Conservation (phyloP, 2,113 vertebrate genomes). For the Strix aluco region DNA sequence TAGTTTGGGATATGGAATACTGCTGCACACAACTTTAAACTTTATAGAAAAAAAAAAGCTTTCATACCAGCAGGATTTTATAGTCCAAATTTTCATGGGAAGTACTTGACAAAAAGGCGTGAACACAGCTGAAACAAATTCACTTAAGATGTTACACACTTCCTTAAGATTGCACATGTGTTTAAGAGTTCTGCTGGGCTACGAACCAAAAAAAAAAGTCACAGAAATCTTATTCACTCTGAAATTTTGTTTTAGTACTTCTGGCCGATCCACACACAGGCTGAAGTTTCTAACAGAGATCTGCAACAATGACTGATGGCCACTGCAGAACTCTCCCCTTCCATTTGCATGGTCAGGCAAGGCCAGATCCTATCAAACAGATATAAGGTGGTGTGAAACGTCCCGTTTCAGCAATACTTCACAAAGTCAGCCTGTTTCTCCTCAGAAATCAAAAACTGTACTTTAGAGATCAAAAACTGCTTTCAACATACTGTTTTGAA, state of each 20-base stretch:
- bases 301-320: background rate
- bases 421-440: background rate
- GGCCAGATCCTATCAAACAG: background rate
- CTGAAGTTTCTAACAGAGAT: background rate
- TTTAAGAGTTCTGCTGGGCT: background rate
- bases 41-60: background rate
- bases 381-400: background rate
- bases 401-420: background rate
- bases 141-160: background rate
- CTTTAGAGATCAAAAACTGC: background rate
- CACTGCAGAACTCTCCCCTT: background rate
- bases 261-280: background rate
- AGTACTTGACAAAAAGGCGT: constrained; percentile 1
- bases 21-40: background rate
- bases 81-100: constrained; percentile 11
- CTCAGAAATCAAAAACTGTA: background rate
- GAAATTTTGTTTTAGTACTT: background rate
- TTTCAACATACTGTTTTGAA: background rate
- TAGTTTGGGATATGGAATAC: background rate
- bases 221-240: background rate
- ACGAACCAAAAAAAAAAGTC: background rate
- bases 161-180: background rate
- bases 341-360: background rate
- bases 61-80: constrained; percentile 21
- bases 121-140: constrained; percentile 59